Percentiles rank a stretch among this genome's conserved stretches.
Evolutionary conservation across 2,888 invertebrate genomes (phyloP).

Genomic region (Amphimallon solstitiale): DNA sequence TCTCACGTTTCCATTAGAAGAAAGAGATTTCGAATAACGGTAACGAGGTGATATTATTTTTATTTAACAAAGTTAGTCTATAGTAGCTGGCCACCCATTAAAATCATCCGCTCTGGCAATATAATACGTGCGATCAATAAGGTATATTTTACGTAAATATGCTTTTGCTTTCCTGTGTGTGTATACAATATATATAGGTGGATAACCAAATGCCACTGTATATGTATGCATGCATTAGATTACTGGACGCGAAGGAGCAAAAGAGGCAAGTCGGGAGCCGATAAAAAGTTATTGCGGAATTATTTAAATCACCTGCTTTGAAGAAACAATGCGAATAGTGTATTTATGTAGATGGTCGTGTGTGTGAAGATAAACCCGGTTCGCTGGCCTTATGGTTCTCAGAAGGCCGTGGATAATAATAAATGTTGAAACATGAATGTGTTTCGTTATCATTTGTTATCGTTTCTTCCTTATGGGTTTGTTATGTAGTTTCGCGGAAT

Average conservation of each 20-base stretch:
- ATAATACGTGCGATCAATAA: neutral
- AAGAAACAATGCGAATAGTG: conserved; percentile 2
- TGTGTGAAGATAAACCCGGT: too few species aligned
- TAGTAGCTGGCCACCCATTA: conserved; percentile 1
- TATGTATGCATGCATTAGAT: neutral
- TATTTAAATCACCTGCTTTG: conserved; percentile 12
- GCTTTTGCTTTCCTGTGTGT: too few species aligned
- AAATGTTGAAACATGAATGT: too few species aligned
- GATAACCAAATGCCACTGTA: neutral
- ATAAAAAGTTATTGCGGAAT: conserved; percentile 23
- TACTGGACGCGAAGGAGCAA: neutral
- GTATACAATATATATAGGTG: neutral
- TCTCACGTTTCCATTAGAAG: conserved; percentile 17
- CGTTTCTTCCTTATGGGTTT: too few species aligned
- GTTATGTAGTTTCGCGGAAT: too few species aligned
- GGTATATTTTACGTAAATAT: neutral
- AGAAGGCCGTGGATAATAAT: too few species aligned
- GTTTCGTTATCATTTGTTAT: too few species aligned
- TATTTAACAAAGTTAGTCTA: neutral
- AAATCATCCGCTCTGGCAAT: conserved; percentile 2
- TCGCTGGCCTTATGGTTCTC: too few species aligned
- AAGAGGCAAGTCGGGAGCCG: neutral
- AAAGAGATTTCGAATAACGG: conserved; percentile 27
- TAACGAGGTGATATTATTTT: conserved; percentile 9
- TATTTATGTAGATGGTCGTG: neutral